Base-by-base conservation (phyloP, 2,113 vertebrate species). In the Oreochromis aureus region DNA sequence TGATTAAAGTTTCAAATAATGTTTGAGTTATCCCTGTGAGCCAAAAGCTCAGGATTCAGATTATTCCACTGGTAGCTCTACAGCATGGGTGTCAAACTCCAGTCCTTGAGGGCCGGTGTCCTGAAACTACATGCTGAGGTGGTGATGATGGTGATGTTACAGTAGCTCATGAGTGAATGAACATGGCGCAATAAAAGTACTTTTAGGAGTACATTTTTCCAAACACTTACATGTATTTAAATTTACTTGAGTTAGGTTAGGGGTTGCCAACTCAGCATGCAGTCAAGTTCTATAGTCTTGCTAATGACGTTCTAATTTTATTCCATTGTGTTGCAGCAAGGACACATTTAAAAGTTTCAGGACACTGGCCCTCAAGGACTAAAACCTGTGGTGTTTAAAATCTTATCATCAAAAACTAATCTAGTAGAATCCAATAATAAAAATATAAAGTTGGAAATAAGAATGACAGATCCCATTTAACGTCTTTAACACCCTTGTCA, bases 241-340 rank as follows among this genome's bases (percentile, higher is more conserved):
- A 63, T 63, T 63, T 36, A 63, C 59, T 63, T 36, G 32, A 63
- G 59, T 36, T 36, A 34, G 32, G 59, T 7, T 63, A 36, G 59
- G 59, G 32, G 59, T 63, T n/a, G 32, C 10, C 18, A 63, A 16
- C 59, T 63, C 59, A 36, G 10, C 59, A 63, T 63, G 59, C 59
- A 63, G 59, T 61, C 58, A 61, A 61, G 58, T 63, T 63, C 59
- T 36, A n/a, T 36, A 63, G 32, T 63, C 0, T 63, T n/a, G 18
- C 59, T 0, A 63, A 36, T 63, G 59, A 63, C 32, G 32, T 63
- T 0, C 0, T 36, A 0, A 4, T 63, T 36, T 63, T 36, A 63
- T 36, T 63, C 3, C 0, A 1, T 19, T 63, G 58, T 19, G 16
- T 63, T 63, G 59, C 59, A 63, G 59, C 59, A 1, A 0, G 58